Base-by-base conservation (phyloP, 1,140 invertebrate genomes). In the Euura saliciscinereae region DNA sequence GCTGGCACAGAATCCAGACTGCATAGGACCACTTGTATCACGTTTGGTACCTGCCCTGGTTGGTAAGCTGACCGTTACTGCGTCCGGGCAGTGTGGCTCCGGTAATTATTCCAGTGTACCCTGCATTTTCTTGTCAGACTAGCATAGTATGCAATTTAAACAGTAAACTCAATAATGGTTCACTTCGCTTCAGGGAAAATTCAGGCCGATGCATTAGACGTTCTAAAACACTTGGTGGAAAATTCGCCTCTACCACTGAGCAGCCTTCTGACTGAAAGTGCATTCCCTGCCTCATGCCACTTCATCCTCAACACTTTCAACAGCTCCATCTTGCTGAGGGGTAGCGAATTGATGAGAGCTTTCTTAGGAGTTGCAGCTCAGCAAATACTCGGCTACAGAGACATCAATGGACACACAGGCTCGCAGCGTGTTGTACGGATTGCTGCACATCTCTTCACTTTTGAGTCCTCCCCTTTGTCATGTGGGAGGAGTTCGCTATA, bases 301-400 rank as follows among this genome's bases (percentile, higher is more conserved):
- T 92, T 91, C 74, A 89, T 92, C 10, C 78, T 92, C 3, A 88
- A 89, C 70, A 89, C 91, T 0, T 91, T 92, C 74, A 92, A 94
- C 71, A 91, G 91, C 78, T 87, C 90, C 7, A 91, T 91, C 3
- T 86, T 94, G 78, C 92, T 93, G 84, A 93, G 89, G 83, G 94
- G 94, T 43, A 93, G 94, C 1, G 94, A 95, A 86, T 92, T 94
- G 76, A 84, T 95, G 45, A 87, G 94, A 72, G 90, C 91, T 1
- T 95, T 91, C 82, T 87, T 94, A 2, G 91, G 91, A 45, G 89
- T 91, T 3, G 89, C 91, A 13, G 88, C 92, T 0, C 90, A 93
- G 11, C 93, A 95, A 83, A 87, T 95, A 2, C 90, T 88, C 43
- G 81, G 81, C 28, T 89, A 89, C 73, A 87, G 89, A 70, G 90